Evolutionary conservation across 1,140 invertebrate genomes (phyloP).

Genomic region (Brachionus asplanchnoidis): DNA sequence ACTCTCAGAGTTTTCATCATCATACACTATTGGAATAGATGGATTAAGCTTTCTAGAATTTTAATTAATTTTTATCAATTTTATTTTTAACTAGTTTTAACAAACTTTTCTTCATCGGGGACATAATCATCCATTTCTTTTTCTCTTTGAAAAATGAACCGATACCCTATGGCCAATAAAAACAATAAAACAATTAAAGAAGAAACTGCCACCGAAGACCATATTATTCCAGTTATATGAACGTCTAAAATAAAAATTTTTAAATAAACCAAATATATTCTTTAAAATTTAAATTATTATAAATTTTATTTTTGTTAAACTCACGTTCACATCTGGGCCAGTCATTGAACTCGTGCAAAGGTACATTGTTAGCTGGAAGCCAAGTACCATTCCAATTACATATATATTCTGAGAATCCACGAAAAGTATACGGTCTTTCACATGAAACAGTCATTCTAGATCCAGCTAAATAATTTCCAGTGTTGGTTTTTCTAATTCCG

Average conservation of each 20-base stretch:
- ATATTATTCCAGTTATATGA: slow-evolving; percentile 14
- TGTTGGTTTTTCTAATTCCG: slow-evolving; percentile 22
- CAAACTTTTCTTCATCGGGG: not conserved
- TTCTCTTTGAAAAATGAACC: slow-evolving; percentile 16
- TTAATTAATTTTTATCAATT: not conserved
- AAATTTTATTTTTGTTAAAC: not conserved
- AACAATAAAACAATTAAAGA: slow-evolving; percentile 10
- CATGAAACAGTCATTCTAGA: slow-evolving; percentile 17
- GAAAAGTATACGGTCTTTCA: slow-evolving; percentile 30
- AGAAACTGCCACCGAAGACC: slow-evolving; percentile 11
- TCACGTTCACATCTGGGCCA: slow-evolving; percentile 42
- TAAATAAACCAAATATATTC: not conserved
- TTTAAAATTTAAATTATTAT: not conserved
- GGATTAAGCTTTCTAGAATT: not conserved
- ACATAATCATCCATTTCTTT: not conserved
- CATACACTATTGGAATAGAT: not conserved
- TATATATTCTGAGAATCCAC: slow-evolving; percentile 5
- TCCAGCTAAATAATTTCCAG: slow-evolving; percentile 41
- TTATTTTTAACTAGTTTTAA: not conserved
- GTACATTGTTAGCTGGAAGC: slow-evolving; percentile 18
- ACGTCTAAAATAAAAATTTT: no score
- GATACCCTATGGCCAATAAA: not conserved
- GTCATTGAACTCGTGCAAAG: slow-evolving; percentile 21
- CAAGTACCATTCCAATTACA: slow-evolving; percentile 41
- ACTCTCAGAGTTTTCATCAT: not conserved